These are phyloP conservation scores for Holocentrus rufus DNA, from an alignment of 2,797 vertebrate species.

Conservation along the genomic window DNA sequence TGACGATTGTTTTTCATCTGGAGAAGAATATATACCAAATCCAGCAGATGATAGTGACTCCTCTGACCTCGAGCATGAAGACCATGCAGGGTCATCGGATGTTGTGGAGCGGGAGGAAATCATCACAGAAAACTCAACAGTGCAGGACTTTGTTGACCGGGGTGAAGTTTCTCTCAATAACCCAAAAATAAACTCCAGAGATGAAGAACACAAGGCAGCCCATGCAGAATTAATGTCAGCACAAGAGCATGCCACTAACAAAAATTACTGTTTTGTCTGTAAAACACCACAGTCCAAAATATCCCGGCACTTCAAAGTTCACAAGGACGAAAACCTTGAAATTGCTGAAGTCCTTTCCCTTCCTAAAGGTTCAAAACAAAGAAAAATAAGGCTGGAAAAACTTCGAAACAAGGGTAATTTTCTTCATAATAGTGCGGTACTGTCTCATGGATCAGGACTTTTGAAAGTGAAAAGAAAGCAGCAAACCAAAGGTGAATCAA, in stretches of 20 bases:
- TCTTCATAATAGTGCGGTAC: neutral
- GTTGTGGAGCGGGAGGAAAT: no score
- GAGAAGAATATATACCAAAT: no score
- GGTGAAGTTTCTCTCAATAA: no score
- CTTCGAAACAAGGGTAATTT: conserved; percentile 8
- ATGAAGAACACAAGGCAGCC: no score
- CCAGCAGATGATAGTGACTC: no score
- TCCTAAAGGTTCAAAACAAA: neutral
- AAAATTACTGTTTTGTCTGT: conserved; percentile 1
- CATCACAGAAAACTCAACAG: no score
- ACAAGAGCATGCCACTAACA: neutral
- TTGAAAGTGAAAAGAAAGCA: neutral
- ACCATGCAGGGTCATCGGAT: no score
- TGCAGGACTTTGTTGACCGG: no score
- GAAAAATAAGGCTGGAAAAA: conserved; percentile 1
- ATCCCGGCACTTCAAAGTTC: neutral
- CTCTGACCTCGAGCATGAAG: no score
- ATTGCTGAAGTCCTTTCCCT: conserved; percentile 1
- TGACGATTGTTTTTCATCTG: no score
- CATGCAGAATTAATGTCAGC: no score
- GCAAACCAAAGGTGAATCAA: neutral
- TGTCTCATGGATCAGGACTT: neutral
- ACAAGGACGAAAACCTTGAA: neutral
- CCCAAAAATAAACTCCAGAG: no score
- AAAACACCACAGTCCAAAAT: conserved; percentile 1